Evolutionary conservation across 37 sponge, comb jelly and placozoan genomes (phyloP).

Genomic region (Sycon ciliatum): DNA sequence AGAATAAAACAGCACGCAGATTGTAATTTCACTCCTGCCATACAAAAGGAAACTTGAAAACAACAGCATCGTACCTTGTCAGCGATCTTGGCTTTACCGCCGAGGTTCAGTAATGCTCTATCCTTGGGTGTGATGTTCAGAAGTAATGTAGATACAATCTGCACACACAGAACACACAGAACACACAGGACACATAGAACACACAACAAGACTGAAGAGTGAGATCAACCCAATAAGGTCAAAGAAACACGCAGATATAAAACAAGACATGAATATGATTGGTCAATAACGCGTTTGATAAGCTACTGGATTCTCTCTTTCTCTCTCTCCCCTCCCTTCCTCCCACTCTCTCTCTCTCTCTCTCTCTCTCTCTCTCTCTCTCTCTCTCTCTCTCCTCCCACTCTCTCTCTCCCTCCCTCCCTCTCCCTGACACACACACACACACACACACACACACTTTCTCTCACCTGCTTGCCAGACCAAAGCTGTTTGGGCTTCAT

Average conservation of each 20-base stretch:
- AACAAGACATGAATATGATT: not conserved
- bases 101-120: slow-evolving; percentile 49
- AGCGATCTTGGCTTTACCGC: slow-evolving; percentile 63
- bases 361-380: too few relatives aligned
- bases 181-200: too few relatives aligned
- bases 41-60: too few relatives aligned
- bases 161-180: too few relatives aligned
- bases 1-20: too few relatives aligned
- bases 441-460: not conserved
- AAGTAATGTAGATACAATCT: slow-evolving; percentile 77
- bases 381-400: too few relatives aligned
- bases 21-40: too few relatives aligned
- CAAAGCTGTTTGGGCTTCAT: slow-evolving; percentile 67
- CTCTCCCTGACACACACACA: too few relatives aligned
- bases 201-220: not conserved
- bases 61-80: slow-evolving; percentile 42
- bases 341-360: too few relatives aligned
- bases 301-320: too few relatives aligned
- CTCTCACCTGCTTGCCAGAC: slow-evolving; percentile 88
- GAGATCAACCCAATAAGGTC: not conserved
- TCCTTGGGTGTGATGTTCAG: slow-evolving; percentile 58
- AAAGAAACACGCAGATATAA: not conserved
- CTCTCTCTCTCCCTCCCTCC: too few relatives aligned
- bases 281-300: not conserved
- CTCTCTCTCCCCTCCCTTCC: too few relatives aligned